Evolutionary conservation across 2,797 vertebrate species (phyloP), one percentile per base, ranked within the genome.

Genomic region (Pogoniulus pusillus): DNA sequence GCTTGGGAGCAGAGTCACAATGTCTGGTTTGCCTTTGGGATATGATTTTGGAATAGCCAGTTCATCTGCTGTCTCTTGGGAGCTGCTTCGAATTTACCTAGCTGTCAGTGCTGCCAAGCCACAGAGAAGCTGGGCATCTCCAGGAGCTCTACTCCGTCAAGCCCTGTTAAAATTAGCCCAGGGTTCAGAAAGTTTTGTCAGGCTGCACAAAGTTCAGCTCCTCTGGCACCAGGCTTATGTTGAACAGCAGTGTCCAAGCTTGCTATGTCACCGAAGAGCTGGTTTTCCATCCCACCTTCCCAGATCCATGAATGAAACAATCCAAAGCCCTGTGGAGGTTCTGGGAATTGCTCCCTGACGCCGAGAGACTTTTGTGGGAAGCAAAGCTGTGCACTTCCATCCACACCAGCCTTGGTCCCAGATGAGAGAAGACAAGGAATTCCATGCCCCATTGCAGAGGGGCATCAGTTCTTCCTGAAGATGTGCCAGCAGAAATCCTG

Each of bases 1-100:
- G 15, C 41, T 69, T 0, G 0, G 10, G 34, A 8, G 49, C 3
- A 5, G 63, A 23, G 16, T 64, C 62, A 7, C 39, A 39, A 30
- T 2, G 0, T 9, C 2, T 1, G 30, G 6, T 29, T 74, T 70
- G 51, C 2, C 0, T 34, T 34, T 24, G 26, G 32, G 18, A 45
- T 65, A 54, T 0, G 0, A 51, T 27, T 80, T 92, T 77, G 35
- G 75, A 70, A 76, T 65, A 49, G 43, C 39, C 54, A 55, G n/a
- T 65, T 89, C 43, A 59, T 57, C 41, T 69, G 53, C 45, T 3
- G 3, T 65, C 11, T 47, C n/a, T 30, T 34, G 37, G 64, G 13
- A 73, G 22, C 27, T 0, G 1, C 57, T 68, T 86, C 20, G 24
- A 17, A 43, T 43, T 34, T 53, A 60, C 57, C 69, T 57, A 53